Evolutionary conservation across 2,797 vertebrate genomes (phyloP), one percentile per base, ranked within the genome.

Genomic region (Liasis olivaceus): DNA sequence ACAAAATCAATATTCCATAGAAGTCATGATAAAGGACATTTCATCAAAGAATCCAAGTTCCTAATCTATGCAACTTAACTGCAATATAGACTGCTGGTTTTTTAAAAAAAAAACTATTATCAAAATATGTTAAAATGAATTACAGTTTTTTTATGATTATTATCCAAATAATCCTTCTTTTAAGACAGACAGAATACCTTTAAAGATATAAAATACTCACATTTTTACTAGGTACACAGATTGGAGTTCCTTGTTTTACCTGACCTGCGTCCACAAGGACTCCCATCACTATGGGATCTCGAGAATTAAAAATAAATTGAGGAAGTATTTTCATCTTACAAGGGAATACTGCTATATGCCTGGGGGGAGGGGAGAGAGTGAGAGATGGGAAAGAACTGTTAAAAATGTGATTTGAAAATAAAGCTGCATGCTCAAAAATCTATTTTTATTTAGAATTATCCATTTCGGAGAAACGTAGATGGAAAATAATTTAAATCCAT

Each of bases 301-400:
- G 98, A 96, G 99, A 99, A 97, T 99, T 99, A 93, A 99, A 99
- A 97, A 99, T 99, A 96, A 99, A 99, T 97, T 99, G 99, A 90
- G 99, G 99, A n/a, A 99, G 98, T 92, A 99, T 98, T 69, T 98
- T 98, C 86, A 99, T 97, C 97, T 99, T 99, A 96, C 98, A 99
- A 0, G 99, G 99, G 93, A 99, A 99, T 93, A 99, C 99, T 0
- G 99, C 99, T 91, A 99, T 97, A 13, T 99, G 97, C 95, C 99
- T 99, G 96, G 51, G 77, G 86, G 94, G 26, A 4, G 17, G 84
- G 87, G 17, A 54, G 63, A 69, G 2, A 24, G n/a, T n/a, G 24
- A 89, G 42, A 89, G 42, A 47, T 47, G 36, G 92, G 51, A 93
- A 69, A 69, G 91, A 88, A 85, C 24, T 84, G 72, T 72, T 87